These are phyloP conservation scores for Carpatolechia fugitivella DNA, from an alignment of 2,888 invertebrate species.

Conservation along the genomic window DNA sequence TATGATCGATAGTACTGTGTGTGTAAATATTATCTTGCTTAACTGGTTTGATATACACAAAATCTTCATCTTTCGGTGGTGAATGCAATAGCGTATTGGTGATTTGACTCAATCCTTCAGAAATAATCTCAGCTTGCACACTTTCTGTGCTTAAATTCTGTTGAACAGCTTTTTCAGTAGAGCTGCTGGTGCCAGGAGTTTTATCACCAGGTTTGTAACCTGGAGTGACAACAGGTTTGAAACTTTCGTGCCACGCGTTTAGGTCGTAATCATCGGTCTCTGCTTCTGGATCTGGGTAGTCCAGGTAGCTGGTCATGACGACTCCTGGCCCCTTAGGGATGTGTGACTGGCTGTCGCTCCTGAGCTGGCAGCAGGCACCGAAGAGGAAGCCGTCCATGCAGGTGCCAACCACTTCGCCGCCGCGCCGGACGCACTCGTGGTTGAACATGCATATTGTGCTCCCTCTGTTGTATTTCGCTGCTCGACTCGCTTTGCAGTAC, in stretches of 20 bases:
- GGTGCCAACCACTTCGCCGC: constrained; percentile 90
- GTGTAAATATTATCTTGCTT: constrained; percentile 56
- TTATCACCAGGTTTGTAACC: constrained; percentile 61
- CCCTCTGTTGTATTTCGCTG: constrained; percentile 81
- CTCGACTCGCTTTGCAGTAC: constrained; percentile 86
- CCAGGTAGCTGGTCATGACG: constrained; percentile 69
- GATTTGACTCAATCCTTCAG: constrained; percentile 78
- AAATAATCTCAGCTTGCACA: constrained; percentile 70
- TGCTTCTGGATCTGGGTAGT: constrained; percentile 63
- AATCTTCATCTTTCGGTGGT: constrained; percentile 67
- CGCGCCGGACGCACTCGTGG: constrained; percentile 89
- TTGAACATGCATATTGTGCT: constrained; percentile 96
- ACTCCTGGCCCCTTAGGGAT: constrained; percentile 73
- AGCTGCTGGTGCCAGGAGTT: constrained; percentile 27
- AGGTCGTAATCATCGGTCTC: constrained; percentile 64
- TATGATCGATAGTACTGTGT: constrained; percentile 80
- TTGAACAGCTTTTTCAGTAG: constrained; percentile 44
- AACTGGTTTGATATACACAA: constrained; percentile 45
- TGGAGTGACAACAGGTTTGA: constrained; percentile 69
- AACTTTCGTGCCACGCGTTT: constrained; percentile 67
- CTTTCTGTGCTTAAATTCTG: constrained; percentile 53
- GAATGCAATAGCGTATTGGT: constrained; percentile 70
- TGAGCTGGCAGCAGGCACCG: constrained; percentile 92
- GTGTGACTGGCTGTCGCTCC: constrained; percentile 69
- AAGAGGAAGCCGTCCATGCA: constrained; percentile 96